Evolutionary conservation across 2,888 invertebrate genomes (phyloP), one percentile per base, ranked within the genome.

Genomic region (Pomacea canaliculata): DNA sequence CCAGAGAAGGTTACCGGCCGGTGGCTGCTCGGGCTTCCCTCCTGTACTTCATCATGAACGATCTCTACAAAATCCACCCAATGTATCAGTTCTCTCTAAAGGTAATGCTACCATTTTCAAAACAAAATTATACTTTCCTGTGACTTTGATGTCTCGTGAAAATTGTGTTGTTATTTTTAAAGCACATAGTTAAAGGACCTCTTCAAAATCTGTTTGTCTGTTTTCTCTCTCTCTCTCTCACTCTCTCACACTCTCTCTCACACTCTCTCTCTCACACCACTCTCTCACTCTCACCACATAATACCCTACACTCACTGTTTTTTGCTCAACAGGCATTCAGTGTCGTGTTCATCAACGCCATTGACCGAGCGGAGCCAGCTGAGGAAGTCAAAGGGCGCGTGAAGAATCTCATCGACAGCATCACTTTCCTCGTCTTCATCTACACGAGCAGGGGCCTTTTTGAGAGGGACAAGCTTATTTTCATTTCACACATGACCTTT

Each of bases 11-110:
- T 88, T 98, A 97, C 90, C 92, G 97, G 79, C 95, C 96, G 16
- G 98, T 97, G 2, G 96, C 98, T 0, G 96, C 96, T 0, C 93
- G 98, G 87, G 97, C 98, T 0, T 97, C 97, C 75, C 92, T 98
- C 5, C 92, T 98, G 0, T 98, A 98, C 91, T 98, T 98, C 87
- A 97, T 98, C 83, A 92, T 98, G 62, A 98, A 98, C 88, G 98
- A 98, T 85, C 92, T 98, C 78, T 96, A 97, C 91, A 97, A 96
- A 48, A 97, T 98, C 80, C 97, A 98, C 92, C 97, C 97, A 0
- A 97, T 98, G 85, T 98, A 98, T 91, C 97, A 98, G 90, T 98
- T 98, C 91, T 98, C 97, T 18, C 92, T 98, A 79, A 98, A 98
- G 93, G 96, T 95, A 74, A 79, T 78, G 60, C 3, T 37, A 37